Evolutionary conservation across 2,113 vertebrate genomes (phyloP).

Genomic region (Genyomyrus donnyi): DNA sequence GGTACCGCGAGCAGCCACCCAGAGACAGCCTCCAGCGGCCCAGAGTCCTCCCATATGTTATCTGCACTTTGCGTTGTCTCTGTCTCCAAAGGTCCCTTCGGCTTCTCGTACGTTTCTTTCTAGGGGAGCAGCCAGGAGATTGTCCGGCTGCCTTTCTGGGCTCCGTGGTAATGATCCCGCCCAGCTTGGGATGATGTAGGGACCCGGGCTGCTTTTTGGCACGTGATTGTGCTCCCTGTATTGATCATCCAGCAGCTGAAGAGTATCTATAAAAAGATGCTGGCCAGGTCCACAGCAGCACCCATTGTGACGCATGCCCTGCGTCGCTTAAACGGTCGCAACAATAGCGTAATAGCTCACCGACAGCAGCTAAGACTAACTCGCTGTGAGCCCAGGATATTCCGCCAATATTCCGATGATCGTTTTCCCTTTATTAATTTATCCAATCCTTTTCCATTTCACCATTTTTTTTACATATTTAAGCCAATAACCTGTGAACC

Average conservation of each 20-base stretch:
- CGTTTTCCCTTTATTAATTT: not conserved
- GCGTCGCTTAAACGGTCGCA: not conserved
- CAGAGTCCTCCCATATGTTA: conserved; percentile 8
- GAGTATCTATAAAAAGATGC: conserved; percentile 21
- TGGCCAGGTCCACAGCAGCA: not conserved
- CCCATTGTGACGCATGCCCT: not conserved
- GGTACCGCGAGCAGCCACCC: conserved; percentile 18
- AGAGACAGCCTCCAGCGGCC: conserved; percentile 17
- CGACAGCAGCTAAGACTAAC: not conserved
- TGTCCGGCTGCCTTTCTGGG: not conserved
- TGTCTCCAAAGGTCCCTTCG: not conserved
- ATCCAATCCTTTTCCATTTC: not conserved
- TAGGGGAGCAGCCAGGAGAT: not conserved
- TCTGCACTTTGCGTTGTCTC: conserved; percentile 17
- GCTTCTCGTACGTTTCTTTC: not conserved
- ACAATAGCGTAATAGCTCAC: conserved; percentile 13
- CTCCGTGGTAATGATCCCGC: not conserved
- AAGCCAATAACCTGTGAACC: not conserved
- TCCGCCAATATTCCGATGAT: not conserved
- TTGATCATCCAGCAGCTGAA: conserved; percentile 1
- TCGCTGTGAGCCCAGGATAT: not conserved
- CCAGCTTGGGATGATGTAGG: not conserved
- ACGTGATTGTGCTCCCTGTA: conserved; percentile 20
- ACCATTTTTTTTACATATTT: not conserved
- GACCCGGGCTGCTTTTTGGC: not conserved